These are phyloP conservation scores for Tetranychus truncatus DNA, from an alignment of 2,888 invertebrate genomes.

Conservation along the genomic window DNA sequence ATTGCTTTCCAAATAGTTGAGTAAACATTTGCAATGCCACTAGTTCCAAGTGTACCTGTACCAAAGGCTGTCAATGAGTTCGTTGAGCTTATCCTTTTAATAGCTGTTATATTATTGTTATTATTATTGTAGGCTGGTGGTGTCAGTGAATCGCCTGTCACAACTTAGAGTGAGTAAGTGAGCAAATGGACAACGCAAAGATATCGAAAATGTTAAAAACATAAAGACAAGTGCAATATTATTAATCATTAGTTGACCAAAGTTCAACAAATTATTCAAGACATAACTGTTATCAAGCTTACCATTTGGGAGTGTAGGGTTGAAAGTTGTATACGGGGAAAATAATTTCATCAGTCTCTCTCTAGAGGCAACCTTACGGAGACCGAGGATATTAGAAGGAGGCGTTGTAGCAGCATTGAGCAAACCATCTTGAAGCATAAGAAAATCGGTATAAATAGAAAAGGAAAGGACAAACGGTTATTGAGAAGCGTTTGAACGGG, in stretches of 20 bases:
- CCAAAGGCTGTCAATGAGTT: slow-evolving; percentile 45
- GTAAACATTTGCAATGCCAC: slow-evolving; percentile 40
- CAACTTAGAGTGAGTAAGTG: background rate
- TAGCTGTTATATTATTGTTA: slow-evolving; percentile 21
- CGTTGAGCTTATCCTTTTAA: slow-evolving; percentile 49
- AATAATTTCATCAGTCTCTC: slow-evolving; percentile 22
- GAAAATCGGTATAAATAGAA: background rate
- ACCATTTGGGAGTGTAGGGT: slow-evolving; percentile 14
- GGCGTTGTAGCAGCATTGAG: slow-evolving; percentile 8
- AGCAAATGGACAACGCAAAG: background rate
- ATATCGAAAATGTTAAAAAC: background rate
- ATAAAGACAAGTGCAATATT: background rate
- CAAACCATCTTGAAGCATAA: background rate
- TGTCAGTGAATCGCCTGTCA: slow-evolving; percentile 11
- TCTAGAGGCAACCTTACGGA: slow-evolving; percentile 23
- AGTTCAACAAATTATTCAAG: too few species aligned
- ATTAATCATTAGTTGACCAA: too few species aligned
- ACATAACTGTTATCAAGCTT: background rate
- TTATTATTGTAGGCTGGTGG: slow-evolving; percentile 12
- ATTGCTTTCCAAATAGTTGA: slow-evolving; percentile 73
- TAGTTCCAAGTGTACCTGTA: slow-evolving; percentile 8
- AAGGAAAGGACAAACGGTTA: background rate
- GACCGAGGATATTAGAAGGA: background rate
- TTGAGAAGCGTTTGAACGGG: background rate
- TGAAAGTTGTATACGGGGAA: slow-evolving; percentile 20